phyloP scores from a whole-genome alignment of 1,140 invertebrate species.

The Meloidogyne exigua region DNA sequence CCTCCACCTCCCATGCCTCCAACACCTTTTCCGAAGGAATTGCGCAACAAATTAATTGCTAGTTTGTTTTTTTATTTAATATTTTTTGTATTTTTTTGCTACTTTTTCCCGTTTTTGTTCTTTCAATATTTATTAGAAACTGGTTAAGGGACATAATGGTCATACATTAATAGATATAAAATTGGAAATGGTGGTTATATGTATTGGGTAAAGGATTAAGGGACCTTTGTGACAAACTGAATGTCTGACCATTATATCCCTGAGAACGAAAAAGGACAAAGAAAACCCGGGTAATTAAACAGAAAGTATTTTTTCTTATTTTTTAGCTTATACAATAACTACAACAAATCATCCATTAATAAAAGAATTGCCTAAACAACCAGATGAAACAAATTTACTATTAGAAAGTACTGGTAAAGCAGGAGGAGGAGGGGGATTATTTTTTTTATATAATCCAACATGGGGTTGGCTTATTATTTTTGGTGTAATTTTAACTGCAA shows the following conservation, averaged over 20 bases:
- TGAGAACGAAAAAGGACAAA: too few species aligned
- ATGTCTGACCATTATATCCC: too few species aligned
- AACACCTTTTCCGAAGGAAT: constrained; percentile 46
- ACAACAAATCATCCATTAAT: neutral
- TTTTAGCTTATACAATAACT: neutral
- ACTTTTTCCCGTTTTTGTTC: too few species aligned
- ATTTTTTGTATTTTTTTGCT: neutral
- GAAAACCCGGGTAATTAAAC: too few species aligned
- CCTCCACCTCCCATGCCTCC: constrained; percentile 63
- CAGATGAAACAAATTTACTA: neutral
- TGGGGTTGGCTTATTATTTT: constrained; percentile 34
- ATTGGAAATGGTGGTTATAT: too few species aligned
- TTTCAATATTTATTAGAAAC: too few species aligned
- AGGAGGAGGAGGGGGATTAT: neutral
- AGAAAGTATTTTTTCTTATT: too few species aligned
- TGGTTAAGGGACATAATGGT: too few species aligned
- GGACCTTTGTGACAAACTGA: too few species aligned
- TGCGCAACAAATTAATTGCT: constrained; percentile 14
- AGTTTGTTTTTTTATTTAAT: neutral
- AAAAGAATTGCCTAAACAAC: neutral
- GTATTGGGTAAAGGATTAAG: too few species aligned
- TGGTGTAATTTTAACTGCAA: constrained; percentile 35
- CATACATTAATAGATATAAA: too few species aligned
- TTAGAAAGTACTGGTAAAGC: neutral
- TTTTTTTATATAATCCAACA: constrained; percentile 14